Evolutionary conservation across 2,113 vertebrate species (phyloP).

Genomic region (Pseudorectes ferrugineus): DNA sequence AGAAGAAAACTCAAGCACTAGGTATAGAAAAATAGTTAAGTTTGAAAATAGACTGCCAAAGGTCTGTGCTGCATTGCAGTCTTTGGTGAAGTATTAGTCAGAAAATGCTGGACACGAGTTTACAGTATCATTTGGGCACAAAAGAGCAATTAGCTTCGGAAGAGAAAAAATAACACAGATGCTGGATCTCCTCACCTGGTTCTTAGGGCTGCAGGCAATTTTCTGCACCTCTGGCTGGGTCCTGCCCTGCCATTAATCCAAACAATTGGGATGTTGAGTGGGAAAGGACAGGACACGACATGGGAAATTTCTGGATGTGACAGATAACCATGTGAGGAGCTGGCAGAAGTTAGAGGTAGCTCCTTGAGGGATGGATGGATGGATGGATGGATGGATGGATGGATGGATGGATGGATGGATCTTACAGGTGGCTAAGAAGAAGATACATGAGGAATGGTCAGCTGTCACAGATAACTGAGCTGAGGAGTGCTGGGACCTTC

Average conservation of each 20-base stretch:
- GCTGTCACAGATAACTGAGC: not conserved
- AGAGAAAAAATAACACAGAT: not conserved
- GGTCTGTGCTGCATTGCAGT: not conserved
- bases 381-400: not conserved
- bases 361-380: not conserved
- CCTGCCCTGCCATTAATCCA: not conserved
- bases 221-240: not conserved
- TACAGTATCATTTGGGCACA: not conserved
- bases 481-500: not conserved
- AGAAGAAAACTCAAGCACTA: not conserved
- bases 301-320: not conserved
- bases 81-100: conserved; percentile 27
- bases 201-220: not conserved
- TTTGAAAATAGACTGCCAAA: conserved; percentile 35
- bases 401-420: not conserved
- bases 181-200: not conserved
- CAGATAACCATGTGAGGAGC: not conserved
- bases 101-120: not conserved
- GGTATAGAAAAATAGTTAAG: conserved; percentile 10
- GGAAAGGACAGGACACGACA: not conserved
- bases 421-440: not conserved
- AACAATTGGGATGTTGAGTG: accelerated
- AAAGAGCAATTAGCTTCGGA: not conserved
- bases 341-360: not conserved
- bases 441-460: accelerated